Evolutionary conservation across 2,888 invertebrate genomes (phyloP).

Genomic region (Buathra laborator): DNA sequence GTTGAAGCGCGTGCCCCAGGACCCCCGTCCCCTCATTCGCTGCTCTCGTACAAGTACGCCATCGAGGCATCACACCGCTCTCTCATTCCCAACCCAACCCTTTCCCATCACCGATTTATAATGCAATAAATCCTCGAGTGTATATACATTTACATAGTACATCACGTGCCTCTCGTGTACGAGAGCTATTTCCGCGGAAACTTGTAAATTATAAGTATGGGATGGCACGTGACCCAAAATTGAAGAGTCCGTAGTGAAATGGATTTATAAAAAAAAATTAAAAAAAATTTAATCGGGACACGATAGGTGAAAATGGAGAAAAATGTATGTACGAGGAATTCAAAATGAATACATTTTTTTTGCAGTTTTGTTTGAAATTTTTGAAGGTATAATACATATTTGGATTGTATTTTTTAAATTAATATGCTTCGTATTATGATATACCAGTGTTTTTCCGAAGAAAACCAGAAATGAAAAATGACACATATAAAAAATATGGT

Average conservation of each 20-base stretch:
- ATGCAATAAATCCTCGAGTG: constrained; percentile 71
- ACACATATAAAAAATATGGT: too few species aligned
- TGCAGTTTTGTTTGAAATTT: neutral
- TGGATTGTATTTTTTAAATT: too few species aligned
- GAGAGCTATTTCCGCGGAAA: constrained; percentile 6
- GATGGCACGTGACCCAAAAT: neutral
- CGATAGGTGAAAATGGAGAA: neutral
- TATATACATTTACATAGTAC: constrained; percentile 29
- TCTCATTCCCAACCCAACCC: constrained; percentile 44
- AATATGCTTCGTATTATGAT: too few species aligned
- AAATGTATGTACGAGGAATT: neutral
- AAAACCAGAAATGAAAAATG: too few species aligned
- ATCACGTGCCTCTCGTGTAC: neutral
- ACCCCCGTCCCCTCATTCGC: constrained; percentile 13
- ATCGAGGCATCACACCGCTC: constrained; percentile 30
- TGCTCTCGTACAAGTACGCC: constrained; percentile 31
- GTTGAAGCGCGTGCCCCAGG: constrained; percentile 49
- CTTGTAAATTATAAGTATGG: neutral
- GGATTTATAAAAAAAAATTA: neutral
- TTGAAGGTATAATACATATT: too few species aligned
- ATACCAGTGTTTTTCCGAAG: too few species aligned
- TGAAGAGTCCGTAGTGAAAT: neutral
- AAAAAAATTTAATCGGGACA: neutral
- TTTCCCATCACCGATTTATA: constrained; percentile 46
- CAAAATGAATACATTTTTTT: neutral